Evolutionary conservation across 92 coral and sea anemone species (phyloP).

Genomic region (Montipora capitata): DNA sequence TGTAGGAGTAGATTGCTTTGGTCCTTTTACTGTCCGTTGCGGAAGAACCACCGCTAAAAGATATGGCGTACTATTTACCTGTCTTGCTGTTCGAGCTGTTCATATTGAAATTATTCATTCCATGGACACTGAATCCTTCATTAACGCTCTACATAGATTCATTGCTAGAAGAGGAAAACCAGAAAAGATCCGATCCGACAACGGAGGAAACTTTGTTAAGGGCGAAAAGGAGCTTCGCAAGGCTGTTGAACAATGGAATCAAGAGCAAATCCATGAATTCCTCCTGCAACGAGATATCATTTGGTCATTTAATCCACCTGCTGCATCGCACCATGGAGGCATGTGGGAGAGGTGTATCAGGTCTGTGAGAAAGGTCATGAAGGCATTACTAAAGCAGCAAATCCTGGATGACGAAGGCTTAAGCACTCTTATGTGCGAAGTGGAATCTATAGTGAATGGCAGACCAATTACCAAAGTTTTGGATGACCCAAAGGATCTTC

Average conservation of each 20-base stretch:
- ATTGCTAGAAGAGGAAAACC: slow-evolving; percentile 68
- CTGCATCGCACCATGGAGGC: slow-evolving; percentile 77
- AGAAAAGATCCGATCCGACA: slow-evolving; percentile 64
- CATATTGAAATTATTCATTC: slow-evolving; percentile 65
- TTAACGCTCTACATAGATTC: slow-evolving; percentile 65
- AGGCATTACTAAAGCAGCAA: slow-evolving; percentile 65
- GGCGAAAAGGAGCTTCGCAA: slow-evolving; percentile 71
- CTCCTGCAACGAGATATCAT: slow-evolving; percentile 62
- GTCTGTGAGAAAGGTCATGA: slow-evolving; percentile 66
- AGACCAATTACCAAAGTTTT: slow-evolving; percentile 74
- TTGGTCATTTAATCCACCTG: slow-evolving; percentile 79
- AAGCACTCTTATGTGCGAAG: slow-evolving; percentile 66
- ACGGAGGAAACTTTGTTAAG: slow-evolving; percentile 71
- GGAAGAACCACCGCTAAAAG: slow-evolving; percentile 54
- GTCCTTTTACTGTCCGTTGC: slow-evolving; percentile 53
- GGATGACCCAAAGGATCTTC: slow-evolving; percentile 62
- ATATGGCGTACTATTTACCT: slow-evolving; percentile 72
- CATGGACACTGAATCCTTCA: slow-evolving; percentile 74
- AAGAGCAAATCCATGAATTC: slow-evolving; percentile 48
- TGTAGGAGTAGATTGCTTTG: slow-evolving; percentile 68
- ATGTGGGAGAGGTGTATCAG: slow-evolving; percentile 80
- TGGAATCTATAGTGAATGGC: slow-evolving; percentile 70
- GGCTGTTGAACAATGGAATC: slow-evolving; percentile 35
- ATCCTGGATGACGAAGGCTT: slow-evolving; percentile 65
- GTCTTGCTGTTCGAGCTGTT: slow-evolving; percentile 61